Evolutionary conservation across 2,888 invertebrate genomes (phyloP).

Genomic region (Eulithis prunata): DNA sequence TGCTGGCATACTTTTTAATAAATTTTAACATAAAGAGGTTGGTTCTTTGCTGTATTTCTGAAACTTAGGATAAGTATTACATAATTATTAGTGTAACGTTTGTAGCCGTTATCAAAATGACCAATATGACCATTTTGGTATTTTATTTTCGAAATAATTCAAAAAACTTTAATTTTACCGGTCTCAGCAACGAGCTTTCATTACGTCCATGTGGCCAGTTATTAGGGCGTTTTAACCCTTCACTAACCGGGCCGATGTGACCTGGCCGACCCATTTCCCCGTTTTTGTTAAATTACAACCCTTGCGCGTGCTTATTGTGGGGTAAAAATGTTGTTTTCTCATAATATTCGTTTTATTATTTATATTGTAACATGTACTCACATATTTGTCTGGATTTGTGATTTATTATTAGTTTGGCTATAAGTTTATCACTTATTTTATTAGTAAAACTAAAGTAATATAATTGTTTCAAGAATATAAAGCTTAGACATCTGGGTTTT

Average conservation of each 20-base stretch:
- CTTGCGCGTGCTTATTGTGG: constrained; percentile 68
- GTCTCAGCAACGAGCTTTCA: constrained; percentile 13
- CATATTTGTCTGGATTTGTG: constrained; percentile 37
- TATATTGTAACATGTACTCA: constrained; percentile 68
- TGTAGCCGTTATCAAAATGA: no score
- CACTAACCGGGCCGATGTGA: constrained; percentile 59
- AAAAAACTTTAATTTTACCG: constrained; percentile 4
- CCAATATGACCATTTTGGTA: not conserved
- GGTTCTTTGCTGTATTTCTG: no score
- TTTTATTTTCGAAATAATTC: not conserved
- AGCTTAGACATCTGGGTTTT: no score
- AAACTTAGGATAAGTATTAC: no score
- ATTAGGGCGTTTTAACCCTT: constrained; percentile 78
- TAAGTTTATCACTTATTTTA: not conserved
- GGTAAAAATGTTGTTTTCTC: constrained; percentile 68
- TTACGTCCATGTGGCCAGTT: constrained; percentile 61
- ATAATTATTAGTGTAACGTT: no score
- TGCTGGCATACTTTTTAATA: no score
- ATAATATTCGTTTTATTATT: constrained; percentile 69
- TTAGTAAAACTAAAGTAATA: not conserved
- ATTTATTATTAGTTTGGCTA: constrained; percentile 25
- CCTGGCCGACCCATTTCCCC: constrained; percentile 72
- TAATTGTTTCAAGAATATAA: no score
- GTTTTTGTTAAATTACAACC: constrained; percentile 67
- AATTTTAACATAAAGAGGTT: no score